Evolutionary conservation across 1,140 invertebrate genomes (phyloP).

Genomic region (Leptinotarsa undecemlineata): DNA sequence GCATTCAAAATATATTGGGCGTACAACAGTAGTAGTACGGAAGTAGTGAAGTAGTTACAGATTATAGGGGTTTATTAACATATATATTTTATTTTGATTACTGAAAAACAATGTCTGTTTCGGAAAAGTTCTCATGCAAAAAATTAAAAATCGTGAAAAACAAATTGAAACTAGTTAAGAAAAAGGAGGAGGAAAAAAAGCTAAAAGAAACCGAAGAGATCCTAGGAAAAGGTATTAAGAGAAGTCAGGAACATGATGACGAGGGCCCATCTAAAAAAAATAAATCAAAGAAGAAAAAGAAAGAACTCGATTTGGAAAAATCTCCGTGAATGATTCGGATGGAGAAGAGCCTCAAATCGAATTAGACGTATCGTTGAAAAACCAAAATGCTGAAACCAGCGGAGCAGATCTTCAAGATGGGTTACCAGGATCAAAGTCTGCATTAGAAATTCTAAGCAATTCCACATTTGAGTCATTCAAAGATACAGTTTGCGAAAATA

Average conservation of each 20-base stretch:
- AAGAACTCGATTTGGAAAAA: slow-evolving; percentile 9
- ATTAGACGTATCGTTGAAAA: background rate
- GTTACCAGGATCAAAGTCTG: slow-evolving; percentile 64
- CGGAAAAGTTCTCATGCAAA: slow-evolving; percentile 75
- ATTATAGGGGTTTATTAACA: background rate
- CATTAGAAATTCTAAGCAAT: slow-evolving; percentile 64
- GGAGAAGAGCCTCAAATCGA: background rate
- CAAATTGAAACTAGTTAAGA: slow-evolving; percentile 66
- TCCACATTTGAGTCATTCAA: slow-evolving; percentile 67
- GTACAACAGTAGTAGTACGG: no score
- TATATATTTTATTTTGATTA: background rate
- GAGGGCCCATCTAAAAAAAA: slow-evolving; percentile 26
- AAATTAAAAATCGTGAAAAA: slow-evolving; percentile 77
- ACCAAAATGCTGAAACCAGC: no score
- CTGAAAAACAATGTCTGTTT: slow-evolving; percentile 66
- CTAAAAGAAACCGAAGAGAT: slow-evolving; percentile 25
- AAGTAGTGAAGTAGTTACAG: background rate
- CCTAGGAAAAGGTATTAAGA: slow-evolving; percentile 26
- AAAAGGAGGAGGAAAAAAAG: slow-evolving; percentile 58
- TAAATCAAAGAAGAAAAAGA: slow-evolving; percentile 1
- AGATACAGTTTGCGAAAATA: slow-evolving; percentile 76
- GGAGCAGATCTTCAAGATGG: no score
- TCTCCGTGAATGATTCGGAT: background rate
- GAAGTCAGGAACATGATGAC: slow-evolving; percentile 33
- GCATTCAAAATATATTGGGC: no score